Evolutionary conservation across 2,113 vertebrate species (phyloP).

Genomic region (Barbus barbus): DNA sequence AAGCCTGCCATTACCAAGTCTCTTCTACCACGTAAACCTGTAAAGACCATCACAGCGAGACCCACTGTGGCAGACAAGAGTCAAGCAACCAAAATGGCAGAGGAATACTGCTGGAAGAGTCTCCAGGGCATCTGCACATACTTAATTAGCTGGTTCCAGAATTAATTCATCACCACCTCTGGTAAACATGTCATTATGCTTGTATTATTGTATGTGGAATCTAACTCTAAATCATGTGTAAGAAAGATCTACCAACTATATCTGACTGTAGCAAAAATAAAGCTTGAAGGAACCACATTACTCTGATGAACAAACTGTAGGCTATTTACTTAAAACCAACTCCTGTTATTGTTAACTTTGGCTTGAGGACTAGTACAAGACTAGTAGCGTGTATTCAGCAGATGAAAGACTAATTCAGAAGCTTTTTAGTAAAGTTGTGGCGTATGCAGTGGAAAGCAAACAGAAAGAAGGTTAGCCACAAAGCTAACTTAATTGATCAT

Average conservation of each 20-base stretch:
- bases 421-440: background rate
- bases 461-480: no score
- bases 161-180: constrained; percentile 68
- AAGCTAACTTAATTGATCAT: background rate
- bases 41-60: constrained; percentile 63
- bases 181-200: constrained; percentile 14
- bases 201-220: no score
- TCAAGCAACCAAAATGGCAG: constrained; percentile 73
- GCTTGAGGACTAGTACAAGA: background rate
- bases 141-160: constrained; percentile 79
- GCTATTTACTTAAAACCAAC: background rate
- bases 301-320: background rate
- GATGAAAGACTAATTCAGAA: background rate
- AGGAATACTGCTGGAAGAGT: constrained; percentile 82
- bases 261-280: background rate
- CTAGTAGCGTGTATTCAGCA: background rate
- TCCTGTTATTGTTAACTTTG: background rate
- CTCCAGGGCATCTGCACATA: constrained; percentile 79
- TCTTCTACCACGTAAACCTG: constrained; percentile 59
- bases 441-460: background rate
- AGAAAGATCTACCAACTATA: background rate
- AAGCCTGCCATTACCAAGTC: constrained; percentile 55
- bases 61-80: constrained; percentile 63
- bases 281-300: no score
- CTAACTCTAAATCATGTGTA: background rate